These are phyloP conservation scores for Latrodectus elegans DNA, from an alignment of 2,888 invertebrate species.

Conservation along the genomic window DNA sequence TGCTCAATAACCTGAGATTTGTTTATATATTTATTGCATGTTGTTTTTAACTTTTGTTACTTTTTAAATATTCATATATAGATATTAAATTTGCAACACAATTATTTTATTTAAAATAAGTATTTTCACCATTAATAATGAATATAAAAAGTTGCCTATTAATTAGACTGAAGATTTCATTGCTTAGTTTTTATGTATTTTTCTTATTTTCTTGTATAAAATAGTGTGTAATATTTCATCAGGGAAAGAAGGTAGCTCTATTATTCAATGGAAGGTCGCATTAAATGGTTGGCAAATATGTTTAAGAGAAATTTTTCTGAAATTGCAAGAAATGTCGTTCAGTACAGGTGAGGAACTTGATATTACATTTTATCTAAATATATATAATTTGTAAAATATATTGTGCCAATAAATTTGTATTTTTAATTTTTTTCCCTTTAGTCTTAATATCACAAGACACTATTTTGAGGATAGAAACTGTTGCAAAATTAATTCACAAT, in stretches of 20 bases:
- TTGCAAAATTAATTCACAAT: constrained; percentile 42
- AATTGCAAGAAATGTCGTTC: constrained; percentile 60
- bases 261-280: constrained; percentile 68
- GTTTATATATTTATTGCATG: too few species aligned
- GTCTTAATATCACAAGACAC: constrained; percentile 59
- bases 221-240: neutral
- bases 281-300: constrained; percentile 70
- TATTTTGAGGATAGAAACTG: constrained; percentile 47
- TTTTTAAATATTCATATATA: too few species aligned
- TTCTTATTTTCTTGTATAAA: neutral
- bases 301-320: constrained; percentile 61
- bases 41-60: too few species aligned
- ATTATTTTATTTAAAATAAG: too few species aligned
- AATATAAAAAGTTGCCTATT: too few species aligned
- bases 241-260: constrained; percentile 53
- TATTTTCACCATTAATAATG: too few species aligned
- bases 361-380: neutral
- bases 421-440: constrained; percentile 16
- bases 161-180: neutral
- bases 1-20: too few species aligned
- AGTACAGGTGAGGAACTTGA: constrained; percentile 48
- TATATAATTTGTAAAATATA: neutral
- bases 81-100: too few species aligned
- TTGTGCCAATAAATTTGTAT: neutral
- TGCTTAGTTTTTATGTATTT: neutral